A percentile compares a stretch with the other conserved stretches of the same genome.
These are phyloP conservation scores for Diarsia dahlii DNA, from an alignment of 2,888 invertebrate genomes.

Conservation along the genomic window DNA sequence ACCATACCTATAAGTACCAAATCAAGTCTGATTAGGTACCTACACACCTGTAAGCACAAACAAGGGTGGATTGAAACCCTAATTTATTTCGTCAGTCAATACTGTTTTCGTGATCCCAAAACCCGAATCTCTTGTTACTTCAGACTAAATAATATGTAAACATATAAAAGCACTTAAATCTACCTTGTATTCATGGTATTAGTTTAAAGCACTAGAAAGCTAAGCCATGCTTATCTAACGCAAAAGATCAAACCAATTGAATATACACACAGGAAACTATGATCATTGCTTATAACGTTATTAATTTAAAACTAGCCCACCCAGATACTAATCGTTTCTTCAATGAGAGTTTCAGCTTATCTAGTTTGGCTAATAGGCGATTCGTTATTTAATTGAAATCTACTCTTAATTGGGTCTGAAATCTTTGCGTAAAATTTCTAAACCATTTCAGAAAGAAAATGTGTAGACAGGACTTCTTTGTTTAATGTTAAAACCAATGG, in stretches of 20 bases:
- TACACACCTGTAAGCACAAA: neutral
- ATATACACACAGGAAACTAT: neutral
- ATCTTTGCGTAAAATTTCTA: neutral
- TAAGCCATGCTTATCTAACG: constrained; percentile 36
- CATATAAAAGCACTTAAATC: constrained; percentile 13
- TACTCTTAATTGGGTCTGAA: neutral
- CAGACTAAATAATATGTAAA: constrained; percentile 25
- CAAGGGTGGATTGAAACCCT: neutral
- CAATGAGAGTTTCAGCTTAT: neutral
- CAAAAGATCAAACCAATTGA: constrained; percentile 38
- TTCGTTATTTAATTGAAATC: neutral
- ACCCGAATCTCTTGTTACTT: constrained; percentile 24
- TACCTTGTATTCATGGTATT: constrained; percentile 14
- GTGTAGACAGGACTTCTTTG: neutral
- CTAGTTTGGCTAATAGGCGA: neutral
- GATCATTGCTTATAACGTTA: neutral
- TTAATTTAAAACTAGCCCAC: neutral
- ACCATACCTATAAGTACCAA: neutral
- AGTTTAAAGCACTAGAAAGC: constrained; percentile 19
- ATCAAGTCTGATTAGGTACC: neutral
- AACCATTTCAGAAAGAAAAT: neutral
- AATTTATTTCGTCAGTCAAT: constrained; percentile 20
- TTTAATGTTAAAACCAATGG: too few species aligned
- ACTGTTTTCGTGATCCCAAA: constrained; percentile 1
- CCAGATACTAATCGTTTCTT: neutral